Base-by-base conservation (phyloP, 1,140 invertebrate species). In the Hyles euphorbiae region DNA sequence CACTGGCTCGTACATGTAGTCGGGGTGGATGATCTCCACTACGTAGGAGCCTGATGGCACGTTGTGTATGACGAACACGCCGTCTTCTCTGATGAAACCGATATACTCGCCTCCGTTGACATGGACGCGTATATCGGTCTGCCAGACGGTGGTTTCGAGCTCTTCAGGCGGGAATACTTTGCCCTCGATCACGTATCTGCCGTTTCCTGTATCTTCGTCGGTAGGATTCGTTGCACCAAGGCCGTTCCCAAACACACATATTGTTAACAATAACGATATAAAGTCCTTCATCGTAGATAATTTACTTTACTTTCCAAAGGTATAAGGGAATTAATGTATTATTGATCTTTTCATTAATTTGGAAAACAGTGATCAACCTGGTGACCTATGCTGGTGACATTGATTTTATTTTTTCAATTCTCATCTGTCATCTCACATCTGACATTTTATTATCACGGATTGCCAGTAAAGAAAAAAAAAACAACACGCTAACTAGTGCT, bases 11-110 rank as follows among this genome's bases (percentile, higher is more conserved):
- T 97, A 99, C 61, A 95, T 91, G 75, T 94, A 97, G 75, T 98
- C 94, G 4, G 97, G 95, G 90, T 98, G 95, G 6, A 96, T 83
- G 10, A 98, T 93, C 91, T 99, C 98, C 2, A 99, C 91, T 32
- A 99, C 92, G 80, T 99, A 99, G 0, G 98, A 99, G 5, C 98
- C 98, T 32, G 96, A 94, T 3, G 96, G 96, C 0, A 99, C 90
- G 74, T 97, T 97, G 69, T 95, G 94, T 49, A 99, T 93, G 8
- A 93, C 88, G 86, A 99, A 99, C 7, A 93, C 93, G n/a, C 98
- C 98, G 91, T 99, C 98, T 70, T 96, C 94, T 70, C 94, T 95
- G 56, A 98, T 83, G 85, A 97, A 98, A 51, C 95, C 96, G 70
- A 96, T 91, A 80, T 94, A 94, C 84, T 97, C 93, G 8, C 96